Evolutionary conservation across 2,797 vertebrate genomes (phyloP).

Genomic region (Esox lucius): DNA sequence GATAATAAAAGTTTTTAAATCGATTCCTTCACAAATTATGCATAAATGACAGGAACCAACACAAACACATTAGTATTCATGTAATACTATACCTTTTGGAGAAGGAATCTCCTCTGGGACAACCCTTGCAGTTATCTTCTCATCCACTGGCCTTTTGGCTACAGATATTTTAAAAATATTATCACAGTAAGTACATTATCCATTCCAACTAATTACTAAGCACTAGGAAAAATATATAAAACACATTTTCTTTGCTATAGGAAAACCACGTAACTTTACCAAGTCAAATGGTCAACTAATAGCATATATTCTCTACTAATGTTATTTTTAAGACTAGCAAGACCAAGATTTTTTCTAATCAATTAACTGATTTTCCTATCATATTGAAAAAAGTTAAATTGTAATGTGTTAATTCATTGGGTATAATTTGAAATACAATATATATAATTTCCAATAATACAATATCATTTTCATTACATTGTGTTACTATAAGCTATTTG

Average conservation of each 20-base stretch:
- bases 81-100: conserved; percentile 67
- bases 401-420: too few relatives aligned
- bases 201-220: conserved; percentile 1
- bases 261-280: not conserved
- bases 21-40: not conserved
- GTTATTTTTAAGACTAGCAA: too few relatives aligned
- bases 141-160: conserved; percentile 68
- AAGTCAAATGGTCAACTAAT: conserved; percentile 8
- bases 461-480: too few relatives aligned
- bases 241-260: not conserved
- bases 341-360: too few relatives aligned
- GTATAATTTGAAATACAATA: too few relatives aligned
- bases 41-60: conserved; percentile 11
- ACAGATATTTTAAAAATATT: conserved; percentile 57
- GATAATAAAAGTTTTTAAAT: not conserved
- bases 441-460: too few relatives aligned
- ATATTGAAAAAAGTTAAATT: too few relatives aligned
- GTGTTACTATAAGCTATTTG: too few relatives aligned
- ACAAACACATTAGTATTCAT: conserved; percentile 6
- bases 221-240: not conserved
- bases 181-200: conserved; percentile 33
- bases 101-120: conserved; percentile 56
- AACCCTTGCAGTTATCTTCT: conserved; percentile 60
- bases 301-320: not conserved
- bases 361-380: too few relatives aligned